phyloP scores from a whole-genome alignment of 1,140 invertebrate genomes.

The Formica selysi region DNA sequence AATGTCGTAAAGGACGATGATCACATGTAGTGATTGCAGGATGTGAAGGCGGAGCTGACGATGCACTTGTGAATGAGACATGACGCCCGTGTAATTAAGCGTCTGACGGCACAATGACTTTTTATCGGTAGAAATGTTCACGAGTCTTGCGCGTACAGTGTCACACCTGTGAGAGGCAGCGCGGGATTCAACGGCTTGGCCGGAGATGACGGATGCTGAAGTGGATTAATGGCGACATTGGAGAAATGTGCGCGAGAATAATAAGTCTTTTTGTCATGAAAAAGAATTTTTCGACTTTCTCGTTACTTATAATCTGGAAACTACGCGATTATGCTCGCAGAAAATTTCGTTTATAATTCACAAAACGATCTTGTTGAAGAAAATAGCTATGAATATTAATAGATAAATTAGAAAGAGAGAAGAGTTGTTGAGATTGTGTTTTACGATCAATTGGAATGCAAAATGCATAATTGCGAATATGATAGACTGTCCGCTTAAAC shows the following conservation, averaged over 20 bases:
- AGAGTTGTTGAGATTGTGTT: background rate
- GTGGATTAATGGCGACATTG: slow-evolving; percentile 46
- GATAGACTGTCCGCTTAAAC: background rate
- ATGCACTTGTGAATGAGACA: slow-evolving; percentile 48
- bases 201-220: slow-evolving; percentile 18
- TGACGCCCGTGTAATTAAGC: slow-evolving; percentile 72
- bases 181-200: slow-evolving; percentile 49
- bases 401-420: no score
- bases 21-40: background rate
- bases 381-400: background rate
- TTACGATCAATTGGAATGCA: background rate
- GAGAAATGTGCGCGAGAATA: background rate
- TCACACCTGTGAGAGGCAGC: slow-evolving; percentile 21
- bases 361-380: background rate
- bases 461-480: slow-evolving; percentile 50
- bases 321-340: background rate
- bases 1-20: slow-evolving; percentile 1
- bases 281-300: background rate
- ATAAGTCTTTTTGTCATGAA: background rate
- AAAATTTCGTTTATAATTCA: background rate
- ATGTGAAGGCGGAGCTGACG: background rate
- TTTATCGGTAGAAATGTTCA: slow-evolving; percentile 63
- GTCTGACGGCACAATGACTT: slow-evolving; percentile 65
- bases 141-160: slow-evolving; percentile 7
- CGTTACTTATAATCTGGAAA: background rate